Percentiles rank a stretch among this genome's conserved stretches.
These are phyloP conservation scores for Melinaea marsaeus DNA, from an alignment of 2,888 invertebrate genomes.

Conservation along the genomic window DNA sequence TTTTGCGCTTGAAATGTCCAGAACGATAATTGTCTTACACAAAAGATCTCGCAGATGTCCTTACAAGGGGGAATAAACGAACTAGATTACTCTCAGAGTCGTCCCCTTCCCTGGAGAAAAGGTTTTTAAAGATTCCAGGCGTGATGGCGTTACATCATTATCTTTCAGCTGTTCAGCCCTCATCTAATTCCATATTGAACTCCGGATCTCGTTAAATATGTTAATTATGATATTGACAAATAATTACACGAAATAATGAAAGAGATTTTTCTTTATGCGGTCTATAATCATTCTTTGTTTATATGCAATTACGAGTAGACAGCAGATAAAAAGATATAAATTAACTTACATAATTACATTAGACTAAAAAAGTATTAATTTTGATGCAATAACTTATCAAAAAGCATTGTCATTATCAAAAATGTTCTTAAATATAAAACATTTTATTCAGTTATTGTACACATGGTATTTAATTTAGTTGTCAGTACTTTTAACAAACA, in stretches of 20 bases:
- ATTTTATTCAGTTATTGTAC: too few relatives aligned
- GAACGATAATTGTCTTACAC: conserved; percentile 69
- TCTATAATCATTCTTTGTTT: neutral
- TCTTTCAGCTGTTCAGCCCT: conserved; percentile 17
- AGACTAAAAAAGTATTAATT: too few relatives aligned
- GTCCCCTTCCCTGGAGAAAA: conserved; percentile 35
- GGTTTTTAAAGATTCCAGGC: conserved; percentile 26
- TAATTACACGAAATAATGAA: neutral
- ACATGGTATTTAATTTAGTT: too few relatives aligned
- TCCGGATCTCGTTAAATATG: neutral
- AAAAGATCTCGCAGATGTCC: conserved; percentile 62
- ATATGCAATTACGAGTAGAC: too few relatives aligned
- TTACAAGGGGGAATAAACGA: conserved; percentile 67
- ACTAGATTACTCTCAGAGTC: conserved; percentile 62
- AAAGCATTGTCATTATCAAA: too few relatives aligned
- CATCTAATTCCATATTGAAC: conserved; percentile 11
- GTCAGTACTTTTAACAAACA: too few relatives aligned
- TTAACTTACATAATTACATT: too few relatives aligned
- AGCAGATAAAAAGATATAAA: too few relatives aligned
- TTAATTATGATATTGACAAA: neutral
- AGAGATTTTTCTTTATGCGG: neutral
- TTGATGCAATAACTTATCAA: too few relatives aligned
- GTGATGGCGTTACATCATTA: conserved; percentile 25
- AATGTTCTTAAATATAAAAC: too few relatives aligned
- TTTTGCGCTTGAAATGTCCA: conserved; percentile 55